Evolutionary conservation across 1,140 invertebrate genomes (phyloP), one percentile per base, ranked within the genome.

Genomic region (Drosophila hydei): DNA sequence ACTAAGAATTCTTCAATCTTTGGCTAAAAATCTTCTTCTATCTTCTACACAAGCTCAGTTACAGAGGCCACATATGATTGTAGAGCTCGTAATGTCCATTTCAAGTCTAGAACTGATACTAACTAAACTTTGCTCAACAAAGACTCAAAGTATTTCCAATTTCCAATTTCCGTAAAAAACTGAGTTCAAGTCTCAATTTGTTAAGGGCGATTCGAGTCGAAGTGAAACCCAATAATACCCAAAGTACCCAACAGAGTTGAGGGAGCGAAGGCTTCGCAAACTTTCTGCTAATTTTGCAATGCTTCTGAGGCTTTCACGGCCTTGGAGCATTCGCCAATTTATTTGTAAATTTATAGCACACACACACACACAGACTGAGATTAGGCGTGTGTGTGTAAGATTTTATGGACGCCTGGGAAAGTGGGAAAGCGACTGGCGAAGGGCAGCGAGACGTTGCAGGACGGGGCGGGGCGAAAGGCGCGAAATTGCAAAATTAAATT

Each of bases 401-500:
- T 69, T 81, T 83, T 63, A 71, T 67, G 47, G 25, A 14, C 45
- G 60, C 42, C 36, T 58, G 64, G 64, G 42, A 55, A 51, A 74
- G 42, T 47, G 54, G 50, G 18, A 21, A 21, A 25, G n/a, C 14
- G 18, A 1, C 21, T 12, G 33, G 8, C 25, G 38, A 30, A 3
- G 9, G 58, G 21, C 6, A 18, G 12, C 21, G 11, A 7, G 60
- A 42, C 43, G 52, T 30, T n/a, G 11, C 25, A 27, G 4, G 30
- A 3, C 30, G 9, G 43, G 48, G 45, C 51, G 62, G 58, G 61
- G 56, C 40, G 50, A 60, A 75, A 75, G 78, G 81, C 81, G 81
- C 81, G 81, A 85, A 85, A 85, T 85, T 85, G 81, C 81, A 65
- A 85, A 85, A 85, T 85, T 87, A 85, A 85, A 85, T 85, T 85